Percentiles rank a stretch among this genome's conserved stretches.
Conservation (phyloP, 2,888 invertebrate species). For the Himalopsyche kuldschensis region DNA sequence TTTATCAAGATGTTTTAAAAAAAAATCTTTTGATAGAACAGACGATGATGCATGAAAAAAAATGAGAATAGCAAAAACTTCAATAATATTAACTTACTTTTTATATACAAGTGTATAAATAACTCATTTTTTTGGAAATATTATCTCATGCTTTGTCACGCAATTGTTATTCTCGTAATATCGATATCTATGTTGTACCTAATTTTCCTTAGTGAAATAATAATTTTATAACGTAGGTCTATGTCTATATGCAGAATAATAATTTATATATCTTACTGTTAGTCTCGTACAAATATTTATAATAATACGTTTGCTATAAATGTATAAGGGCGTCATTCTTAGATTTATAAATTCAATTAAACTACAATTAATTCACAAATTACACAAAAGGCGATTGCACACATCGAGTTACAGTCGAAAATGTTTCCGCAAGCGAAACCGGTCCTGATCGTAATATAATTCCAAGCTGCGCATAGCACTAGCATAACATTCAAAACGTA, state of each 20-base stretch:
- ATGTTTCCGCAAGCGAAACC: not conserved
- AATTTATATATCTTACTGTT: conserved; percentile 30
- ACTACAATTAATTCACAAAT: conserved; percentile 12
- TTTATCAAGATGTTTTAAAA: not conserved
- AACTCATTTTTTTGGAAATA: not conserved
- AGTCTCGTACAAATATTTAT: conserved; percentile 31
- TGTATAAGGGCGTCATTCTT: conserved; percentile 14
- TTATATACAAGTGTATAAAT: not conserved
- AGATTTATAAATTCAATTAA: conserved; percentile 3
- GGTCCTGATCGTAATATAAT: conserved; percentile 10
- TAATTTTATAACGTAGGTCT: not conserved
- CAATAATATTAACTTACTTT: not conserved
- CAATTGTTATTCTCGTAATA: not conserved
- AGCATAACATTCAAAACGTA: not conserved
- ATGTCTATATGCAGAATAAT: conserved; percentile 15
- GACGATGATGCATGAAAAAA: not conserved
- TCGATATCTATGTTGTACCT: conserved; percentile 11
- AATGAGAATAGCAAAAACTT: not conserved
- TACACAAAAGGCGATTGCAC: conserved; percentile 31
- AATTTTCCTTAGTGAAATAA: conserved; percentile 11
- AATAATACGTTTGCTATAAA: conserved; percentile 25
- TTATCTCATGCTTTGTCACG: not conserved
- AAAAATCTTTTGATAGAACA: not conserved
- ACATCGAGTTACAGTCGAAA: not conserved
- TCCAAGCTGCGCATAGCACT: not conserved